Evolutionary conservation across 30 jellyfish, hydroid and myxozoan species (phyloP).

Genomic region (Mastigias papua): DNA sequence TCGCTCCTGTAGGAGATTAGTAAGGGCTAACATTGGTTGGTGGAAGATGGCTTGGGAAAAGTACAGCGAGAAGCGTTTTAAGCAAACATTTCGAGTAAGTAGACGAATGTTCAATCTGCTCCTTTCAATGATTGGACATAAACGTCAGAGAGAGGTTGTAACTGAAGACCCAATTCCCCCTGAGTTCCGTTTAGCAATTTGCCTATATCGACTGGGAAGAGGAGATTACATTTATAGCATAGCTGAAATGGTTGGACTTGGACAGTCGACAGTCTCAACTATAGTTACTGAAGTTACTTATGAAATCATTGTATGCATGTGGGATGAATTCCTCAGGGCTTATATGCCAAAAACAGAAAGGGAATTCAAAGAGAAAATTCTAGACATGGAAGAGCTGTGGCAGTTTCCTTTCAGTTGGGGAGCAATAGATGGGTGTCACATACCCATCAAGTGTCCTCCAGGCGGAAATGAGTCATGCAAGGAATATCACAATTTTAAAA

Average conservation of each 20-base stretch:
- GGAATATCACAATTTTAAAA: constrained; percentile 71
- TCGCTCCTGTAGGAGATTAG: constrained; percentile 16
- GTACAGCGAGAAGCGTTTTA: too few species aligned
- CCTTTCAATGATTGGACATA: constrained; percentile 48
- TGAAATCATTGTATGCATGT: constrained; percentile 21
- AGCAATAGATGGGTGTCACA: constrained; percentile 84
- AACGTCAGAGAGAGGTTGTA: constrained; percentile 37
- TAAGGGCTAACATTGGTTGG: constrained; percentile 29
- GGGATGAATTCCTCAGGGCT: constrained; percentile 34
- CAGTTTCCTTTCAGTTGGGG: constrained; percentile 84
- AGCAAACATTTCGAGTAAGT: constrained; percentile 32
- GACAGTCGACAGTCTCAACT: constrained; percentile 66
- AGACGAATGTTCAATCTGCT: constrained; percentile 42
- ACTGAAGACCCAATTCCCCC: constrained; percentile 62
- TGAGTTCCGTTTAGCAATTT: constrained; percentile 55
- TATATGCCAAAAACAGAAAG: constrained; percentile 37
- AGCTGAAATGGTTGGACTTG: constrained; percentile 77
- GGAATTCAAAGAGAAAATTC: constrained; percentile 20
- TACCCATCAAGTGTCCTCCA: constrained; percentile 77
- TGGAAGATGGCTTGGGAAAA: too few species aligned
- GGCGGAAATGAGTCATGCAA: constrained; percentile 67
- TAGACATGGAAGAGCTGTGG: constrained; percentile 72
- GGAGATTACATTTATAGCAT: constrained; percentile 53
- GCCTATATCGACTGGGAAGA: constrained; percentile 64
- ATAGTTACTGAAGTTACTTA: constrained; percentile 50